Conservation (phyloP, 2,888 invertebrate genomes). For the Uloborus plumipes region DNA sequence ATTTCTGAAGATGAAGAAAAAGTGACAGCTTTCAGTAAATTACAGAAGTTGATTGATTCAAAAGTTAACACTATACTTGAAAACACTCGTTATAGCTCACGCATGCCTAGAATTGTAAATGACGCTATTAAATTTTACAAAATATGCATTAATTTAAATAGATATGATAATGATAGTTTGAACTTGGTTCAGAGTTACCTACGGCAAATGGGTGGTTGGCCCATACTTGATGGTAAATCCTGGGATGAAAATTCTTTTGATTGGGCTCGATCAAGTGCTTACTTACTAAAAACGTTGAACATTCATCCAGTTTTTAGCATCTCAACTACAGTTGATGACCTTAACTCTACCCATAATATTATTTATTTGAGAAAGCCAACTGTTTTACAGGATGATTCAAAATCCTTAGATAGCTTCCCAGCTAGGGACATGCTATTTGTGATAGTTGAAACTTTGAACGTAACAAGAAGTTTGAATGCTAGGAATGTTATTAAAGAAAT, state of each 20-base stretch:
- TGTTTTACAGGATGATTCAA: background rate
- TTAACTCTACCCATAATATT: slow-evolving; percentile 18
- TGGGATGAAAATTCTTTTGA: slow-evolving; percentile 29
- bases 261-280: slow-evolving; percentile 35
- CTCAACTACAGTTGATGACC: slow-evolving; percentile 12
- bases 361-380: slow-evolving; percentile 30
- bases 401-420: background rate
- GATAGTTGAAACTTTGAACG: background rate
- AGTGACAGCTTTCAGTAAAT: slow-evolving; percentile 6
- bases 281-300: slow-evolving; percentile 17
- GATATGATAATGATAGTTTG: background rate
- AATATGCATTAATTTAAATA: slow-evolving; percentile 14
- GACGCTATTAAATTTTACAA: slow-evolving; percentile 36
- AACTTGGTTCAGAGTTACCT: slow-evolving; percentile 14
- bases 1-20: background rate
- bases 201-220: slow-evolving; percentile 39
- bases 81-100: background rate
- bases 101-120: slow-evolving; percentile 29
- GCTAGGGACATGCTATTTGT: slow-evolving; percentile 12
- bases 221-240: slow-evolving; percentile 9
- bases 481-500: slow-evolving; percentile 3
- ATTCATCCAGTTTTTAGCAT: slow-evolving; percentile 20
- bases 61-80: slow-evolving; percentile 19
- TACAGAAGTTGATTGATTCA: background rate
- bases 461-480: background rate